phyloP scores from a whole-genome alignment of 2,113 vertebrate species.

The Pachyramphus minor region DNA sequence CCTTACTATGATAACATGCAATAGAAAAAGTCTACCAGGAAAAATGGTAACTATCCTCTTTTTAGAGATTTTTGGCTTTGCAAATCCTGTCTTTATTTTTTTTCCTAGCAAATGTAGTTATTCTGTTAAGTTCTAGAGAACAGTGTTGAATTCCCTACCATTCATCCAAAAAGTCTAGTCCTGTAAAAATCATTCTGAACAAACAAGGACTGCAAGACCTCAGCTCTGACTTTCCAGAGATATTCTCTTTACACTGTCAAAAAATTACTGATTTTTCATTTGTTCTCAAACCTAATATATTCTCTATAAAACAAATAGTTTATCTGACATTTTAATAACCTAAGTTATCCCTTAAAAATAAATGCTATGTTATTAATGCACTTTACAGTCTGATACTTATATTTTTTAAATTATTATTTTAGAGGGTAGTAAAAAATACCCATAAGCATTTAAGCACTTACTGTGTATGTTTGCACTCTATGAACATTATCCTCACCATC shows the following conservation, averaged over 20 bases:
- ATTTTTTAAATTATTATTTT: not conserved
- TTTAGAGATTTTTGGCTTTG: not conserved
- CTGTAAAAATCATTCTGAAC: not conserved
- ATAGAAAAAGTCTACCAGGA: not conserved
- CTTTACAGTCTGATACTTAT: not conserved
- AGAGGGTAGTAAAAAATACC: not conserved
- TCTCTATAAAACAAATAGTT: not conserved
- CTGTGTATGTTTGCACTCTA: not conserved
- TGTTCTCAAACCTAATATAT: not conserved
- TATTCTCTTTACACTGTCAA: not conserved
- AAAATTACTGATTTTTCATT: not conserved
- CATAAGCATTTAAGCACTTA: not conserved
- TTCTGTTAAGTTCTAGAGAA: not conserved
- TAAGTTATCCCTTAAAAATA: not conserved
- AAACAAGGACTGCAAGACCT: not conserved
- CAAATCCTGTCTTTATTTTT: not conserved
- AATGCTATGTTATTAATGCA: not conserved
- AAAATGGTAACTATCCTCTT: not conserved
- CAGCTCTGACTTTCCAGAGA: not conserved
- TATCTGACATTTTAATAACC: not conserved
- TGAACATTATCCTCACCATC: not conserved
- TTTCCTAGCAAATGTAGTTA: not conserved
- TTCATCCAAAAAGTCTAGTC: not conserved
- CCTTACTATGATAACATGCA: not conserved
- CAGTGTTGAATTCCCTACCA: not conserved